Conservation (phyloP, 1,140 invertebrate genomes). For the Coelopa frigida region DNA sequence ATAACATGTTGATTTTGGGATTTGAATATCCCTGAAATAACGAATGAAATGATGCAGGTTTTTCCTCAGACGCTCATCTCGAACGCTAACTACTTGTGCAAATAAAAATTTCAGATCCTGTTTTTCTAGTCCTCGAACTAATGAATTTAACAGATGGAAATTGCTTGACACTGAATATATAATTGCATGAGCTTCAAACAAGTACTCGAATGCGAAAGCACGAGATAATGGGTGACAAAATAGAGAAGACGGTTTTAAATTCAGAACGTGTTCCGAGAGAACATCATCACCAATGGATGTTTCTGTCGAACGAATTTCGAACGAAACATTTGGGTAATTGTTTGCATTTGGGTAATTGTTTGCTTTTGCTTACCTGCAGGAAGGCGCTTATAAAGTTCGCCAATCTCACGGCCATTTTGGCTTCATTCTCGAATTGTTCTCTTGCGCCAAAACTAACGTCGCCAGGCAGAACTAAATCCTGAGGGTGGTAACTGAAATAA, state of each 20-base stretch:
- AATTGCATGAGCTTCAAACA: conserved; percentile 29
- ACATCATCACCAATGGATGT: too few species aligned
- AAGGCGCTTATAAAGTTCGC: conserved; percentile 94
- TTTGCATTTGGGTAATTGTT: conserved; percentile 4
- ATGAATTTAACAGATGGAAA: conserved; percentile 44
- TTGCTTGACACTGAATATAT: conserved; percentile 45
- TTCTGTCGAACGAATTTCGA: too few species aligned
- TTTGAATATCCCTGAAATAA: background rate
- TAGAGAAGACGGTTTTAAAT: too few species aligned
- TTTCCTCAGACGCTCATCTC: conserved; percentile 9
- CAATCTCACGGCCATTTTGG: conserved; percentile 86
- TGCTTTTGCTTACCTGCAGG: conserved; percentile 60
- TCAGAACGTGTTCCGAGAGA: too few species aligned
- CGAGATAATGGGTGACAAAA: too few species aligned
- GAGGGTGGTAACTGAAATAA: conserved; percentile 56
- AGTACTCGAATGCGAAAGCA: conserved; percentile 3
- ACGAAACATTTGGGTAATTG: background rate
- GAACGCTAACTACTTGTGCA: conserved; percentile 28
- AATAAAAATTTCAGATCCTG: conserved; percentile 29
- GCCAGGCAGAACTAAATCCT: conserved; percentile 69
- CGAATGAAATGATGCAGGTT: conserved; percentile 9
- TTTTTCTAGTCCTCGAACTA: conserved; percentile 41
- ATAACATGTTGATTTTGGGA: conserved; percentile 8
- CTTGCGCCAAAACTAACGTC: conserved; percentile 80
- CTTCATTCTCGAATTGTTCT: conserved; percentile 88